A percentile compares a stretch with the other conserved stretches of the same genome.
These are phyloP conservation scores for Glareola pratincola DNA, from an alignment of 2,113 vertebrate species.

Conservation along the genomic window DNA sequence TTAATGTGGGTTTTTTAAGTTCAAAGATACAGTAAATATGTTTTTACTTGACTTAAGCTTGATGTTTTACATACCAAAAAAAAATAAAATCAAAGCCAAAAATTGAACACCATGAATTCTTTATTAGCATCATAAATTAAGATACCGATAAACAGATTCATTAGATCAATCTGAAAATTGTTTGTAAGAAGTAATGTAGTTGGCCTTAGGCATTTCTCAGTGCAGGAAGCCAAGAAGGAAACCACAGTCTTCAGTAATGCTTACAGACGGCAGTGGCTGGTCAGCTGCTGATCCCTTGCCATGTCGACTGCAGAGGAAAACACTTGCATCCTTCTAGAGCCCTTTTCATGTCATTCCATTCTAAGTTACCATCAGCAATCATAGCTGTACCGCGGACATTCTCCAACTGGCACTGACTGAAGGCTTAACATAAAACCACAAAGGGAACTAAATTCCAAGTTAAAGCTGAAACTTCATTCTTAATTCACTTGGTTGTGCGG, in stretches of 20 bases:
- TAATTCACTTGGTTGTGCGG: neutral
- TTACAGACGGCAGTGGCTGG: neutral
- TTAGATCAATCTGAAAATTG: neutral
- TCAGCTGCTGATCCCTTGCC: neutral
- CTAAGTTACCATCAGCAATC: neutral
- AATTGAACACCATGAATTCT: neutral
- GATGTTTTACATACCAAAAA: neutral
- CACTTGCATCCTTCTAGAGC: neutral
- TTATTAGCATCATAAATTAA: neutral
- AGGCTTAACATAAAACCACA: slow-evolving; percentile 1
- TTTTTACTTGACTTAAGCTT: neutral
- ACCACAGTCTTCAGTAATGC: neutral
- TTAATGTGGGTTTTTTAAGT: neutral
- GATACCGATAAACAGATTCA: neutral
- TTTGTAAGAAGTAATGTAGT: neutral
- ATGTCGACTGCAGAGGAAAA: neutral
- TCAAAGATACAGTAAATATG: neutral
- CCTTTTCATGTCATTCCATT: slow-evolving; percentile 14
- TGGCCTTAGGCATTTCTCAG: neutral
- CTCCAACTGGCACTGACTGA: neutral
- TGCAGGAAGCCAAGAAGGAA: neutral
- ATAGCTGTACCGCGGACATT: neutral
- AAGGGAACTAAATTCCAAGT: neutral
- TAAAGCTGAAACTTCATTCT: slow-evolving; percentile 13
- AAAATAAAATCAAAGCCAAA: neutral